phyloP scores from a whole-genome alignment of 2,888 invertebrate genomes.

The Sisyra terminalis region DNA sequence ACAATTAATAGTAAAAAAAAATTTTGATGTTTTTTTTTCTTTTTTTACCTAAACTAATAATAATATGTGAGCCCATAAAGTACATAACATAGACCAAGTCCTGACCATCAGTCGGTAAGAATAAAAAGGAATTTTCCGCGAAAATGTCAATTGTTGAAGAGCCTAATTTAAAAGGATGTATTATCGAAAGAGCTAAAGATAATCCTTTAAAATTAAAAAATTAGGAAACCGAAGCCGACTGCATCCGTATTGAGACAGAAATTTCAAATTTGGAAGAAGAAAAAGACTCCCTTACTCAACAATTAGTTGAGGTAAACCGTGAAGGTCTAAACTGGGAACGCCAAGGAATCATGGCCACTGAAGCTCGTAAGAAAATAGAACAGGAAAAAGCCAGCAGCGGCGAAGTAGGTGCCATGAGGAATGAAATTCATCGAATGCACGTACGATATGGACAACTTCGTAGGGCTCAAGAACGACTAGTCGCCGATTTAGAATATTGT shows the following conservation, averaged over 20 bases:
- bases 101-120: too few species aligned
- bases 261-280: constrained; percentile 47
- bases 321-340: constrained; percentile 69
- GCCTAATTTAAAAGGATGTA: too few species aligned
- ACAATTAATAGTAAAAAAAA: too few species aligned
- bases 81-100: too few species aligned
- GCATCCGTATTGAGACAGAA: constrained; percentile 48
- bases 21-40: too few species aligned
- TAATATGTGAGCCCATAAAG: too few species aligned
- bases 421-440: constrained; percentile 73
- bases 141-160: too few species aligned
- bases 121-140: too few species aligned
- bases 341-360: constrained; percentile 54
- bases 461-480: constrained; percentile 39
- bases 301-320: constrained; percentile 41
- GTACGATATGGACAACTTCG: constrained; percentile 37
- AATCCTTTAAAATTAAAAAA: too few species aligned
- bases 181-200: too few species aligned
- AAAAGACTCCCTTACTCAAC: constrained; percentile 44
- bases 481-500: constrained; percentile 46
- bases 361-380: constrained; percentile 49
- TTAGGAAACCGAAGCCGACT: constrained; percentile 52
- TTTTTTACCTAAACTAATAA: too few species aligned
- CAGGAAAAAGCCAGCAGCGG: constrained; percentile 46
- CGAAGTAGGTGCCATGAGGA: constrained; percentile 59